phyloP scores from a whole-genome alignment of 2,888 invertebrate genomes.

The Liopterus haemorrhoidalis region DNA sequence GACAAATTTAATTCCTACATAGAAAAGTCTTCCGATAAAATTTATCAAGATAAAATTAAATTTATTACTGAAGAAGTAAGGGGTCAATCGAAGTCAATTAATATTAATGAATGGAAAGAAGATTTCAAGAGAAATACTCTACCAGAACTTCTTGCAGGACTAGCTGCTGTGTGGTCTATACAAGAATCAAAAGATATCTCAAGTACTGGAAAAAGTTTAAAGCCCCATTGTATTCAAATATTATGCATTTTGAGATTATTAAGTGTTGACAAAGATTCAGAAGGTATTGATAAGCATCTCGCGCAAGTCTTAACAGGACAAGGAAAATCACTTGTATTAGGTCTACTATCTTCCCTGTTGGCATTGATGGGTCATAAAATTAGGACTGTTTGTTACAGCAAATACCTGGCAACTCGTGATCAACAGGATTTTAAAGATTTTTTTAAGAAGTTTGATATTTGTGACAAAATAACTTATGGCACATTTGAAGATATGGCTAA shows the following conservation, averaged over 20 bases:
- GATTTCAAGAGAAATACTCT: conserved; percentile 3
- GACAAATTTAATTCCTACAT: conserved; percentile 9
- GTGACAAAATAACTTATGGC: conserved; percentile 7
- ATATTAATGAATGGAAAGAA: conserved; percentile 5
- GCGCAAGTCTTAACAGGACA: conserved; percentile 16
- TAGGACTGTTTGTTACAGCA: conserved; percentile 8
- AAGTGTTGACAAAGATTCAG: conserved; percentile 1
- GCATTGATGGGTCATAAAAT: conserved; percentile 10
- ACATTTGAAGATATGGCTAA: conserved; percentile 14
- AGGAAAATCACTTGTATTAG: conserved; percentile 9
- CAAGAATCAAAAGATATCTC: conserved; percentile 8
- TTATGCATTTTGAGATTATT: conserved; percentile 10
- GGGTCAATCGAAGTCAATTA: not conserved
- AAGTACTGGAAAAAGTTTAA: not conserved
- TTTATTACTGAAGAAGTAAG: not conserved
- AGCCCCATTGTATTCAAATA: conserved; percentile 11
- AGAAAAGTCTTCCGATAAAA: conserved; percentile 2
- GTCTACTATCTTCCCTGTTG: conserved; percentile 2
- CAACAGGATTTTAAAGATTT: conserved; percentile 6
- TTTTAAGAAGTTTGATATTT: conserved; percentile 1
- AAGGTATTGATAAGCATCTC: conserved; percentile 8
- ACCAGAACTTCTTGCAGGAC: conserved; percentile 7
- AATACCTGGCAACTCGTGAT: conserved; percentile 10
- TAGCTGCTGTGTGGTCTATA: conserved; percentile 13
- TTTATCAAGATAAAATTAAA: not conserved